Conservation (phyloP, 2,888 invertebrate species). For the Lamproptera curius region DNA sequence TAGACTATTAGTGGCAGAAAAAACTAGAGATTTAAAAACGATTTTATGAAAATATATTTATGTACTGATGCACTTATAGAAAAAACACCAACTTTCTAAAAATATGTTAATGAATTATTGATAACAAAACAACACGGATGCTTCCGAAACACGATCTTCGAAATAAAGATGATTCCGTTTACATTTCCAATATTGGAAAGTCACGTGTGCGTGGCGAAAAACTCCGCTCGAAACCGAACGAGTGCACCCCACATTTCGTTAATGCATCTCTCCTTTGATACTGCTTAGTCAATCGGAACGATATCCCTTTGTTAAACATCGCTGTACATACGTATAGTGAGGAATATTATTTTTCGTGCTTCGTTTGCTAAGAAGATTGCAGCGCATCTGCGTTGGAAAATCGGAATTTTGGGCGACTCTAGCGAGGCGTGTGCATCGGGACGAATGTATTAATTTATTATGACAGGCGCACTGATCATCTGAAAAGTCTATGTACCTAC, state of each 20-base stretch:
- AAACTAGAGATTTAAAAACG: no score
- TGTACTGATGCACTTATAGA: no score
- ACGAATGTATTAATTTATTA: background rate
- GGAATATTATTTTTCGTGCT: conserved; percentile 64
- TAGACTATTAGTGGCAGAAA: no score
- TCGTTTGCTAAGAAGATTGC: conserved; percentile 65
- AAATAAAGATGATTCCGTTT: background rate
- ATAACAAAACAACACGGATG: no score
- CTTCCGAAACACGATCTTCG: no score
- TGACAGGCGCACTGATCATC: no score
- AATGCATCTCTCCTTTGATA: conserved; percentile 56
- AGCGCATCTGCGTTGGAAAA: conserved; percentile 43
- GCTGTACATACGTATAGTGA: conserved; percentile 39
- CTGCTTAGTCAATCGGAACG: conserved; percentile 63
- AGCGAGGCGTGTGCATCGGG: background rate
- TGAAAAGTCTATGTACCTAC: no score
- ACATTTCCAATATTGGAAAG: conserved; percentile 5
- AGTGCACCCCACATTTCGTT: conserved; percentile 32
- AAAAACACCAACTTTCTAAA: no score
- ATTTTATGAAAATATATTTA: no score
- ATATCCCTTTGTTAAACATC: conserved; percentile 67
- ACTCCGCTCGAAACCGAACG: conserved; percentile 5
- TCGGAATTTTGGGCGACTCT: conserved; percentile 5
- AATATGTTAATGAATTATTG: no score
- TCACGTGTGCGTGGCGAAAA: background rate